Evolutionary conservation across 2,888 invertebrate species (phyloP).

Genomic region (Melieria omissa): DNA sequence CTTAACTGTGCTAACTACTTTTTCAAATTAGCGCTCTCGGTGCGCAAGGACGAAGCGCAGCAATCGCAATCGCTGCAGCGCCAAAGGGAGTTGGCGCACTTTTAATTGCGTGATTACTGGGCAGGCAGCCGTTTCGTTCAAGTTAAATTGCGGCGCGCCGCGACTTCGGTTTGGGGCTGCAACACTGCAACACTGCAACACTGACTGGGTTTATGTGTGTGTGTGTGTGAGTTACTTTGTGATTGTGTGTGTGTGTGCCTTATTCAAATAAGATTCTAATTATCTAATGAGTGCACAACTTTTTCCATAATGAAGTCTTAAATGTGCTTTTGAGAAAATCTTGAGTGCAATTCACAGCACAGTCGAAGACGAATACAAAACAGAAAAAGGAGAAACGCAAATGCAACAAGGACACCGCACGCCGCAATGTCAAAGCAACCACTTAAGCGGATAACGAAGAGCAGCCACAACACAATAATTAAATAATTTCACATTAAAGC

Average conservation of each 20-base stretch:
- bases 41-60: not conserved
- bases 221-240: too few relatives aligned
- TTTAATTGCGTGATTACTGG: conserved; percentile 28
- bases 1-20: conserved; percentile 27
- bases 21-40: conserved; percentile 18
- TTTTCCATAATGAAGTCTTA: not conserved
- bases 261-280: conserved; percentile 10
- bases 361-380: too few relatives aligned
- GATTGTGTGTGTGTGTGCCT: not conserved
- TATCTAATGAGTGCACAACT: conserved; percentile 10
- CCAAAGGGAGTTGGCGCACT: conserved; percentile 22
- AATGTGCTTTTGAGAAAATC: too few relatives aligned
- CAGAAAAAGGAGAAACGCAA: too few relatives aligned
- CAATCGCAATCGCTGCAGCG: not conserved
- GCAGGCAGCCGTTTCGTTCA: not conserved
- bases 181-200: too few relatives aligned
- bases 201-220: too few relatives aligned
- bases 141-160: not conserved
- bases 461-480: too few relatives aligned
- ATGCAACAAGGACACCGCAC: too few relatives aligned
- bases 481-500: too few relatives aligned
- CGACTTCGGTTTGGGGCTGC: not conserved
- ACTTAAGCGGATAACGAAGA: too few relatives aligned
- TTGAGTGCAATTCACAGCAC: too few relatives aligned
- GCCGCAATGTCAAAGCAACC: not conserved